A percentile compares a stretch with the other conserved stretches of the same genome.
phyloP scores from a whole-genome alignment of 2,113 vertebrate species.

The Miniopterus natalensis region DNA sequence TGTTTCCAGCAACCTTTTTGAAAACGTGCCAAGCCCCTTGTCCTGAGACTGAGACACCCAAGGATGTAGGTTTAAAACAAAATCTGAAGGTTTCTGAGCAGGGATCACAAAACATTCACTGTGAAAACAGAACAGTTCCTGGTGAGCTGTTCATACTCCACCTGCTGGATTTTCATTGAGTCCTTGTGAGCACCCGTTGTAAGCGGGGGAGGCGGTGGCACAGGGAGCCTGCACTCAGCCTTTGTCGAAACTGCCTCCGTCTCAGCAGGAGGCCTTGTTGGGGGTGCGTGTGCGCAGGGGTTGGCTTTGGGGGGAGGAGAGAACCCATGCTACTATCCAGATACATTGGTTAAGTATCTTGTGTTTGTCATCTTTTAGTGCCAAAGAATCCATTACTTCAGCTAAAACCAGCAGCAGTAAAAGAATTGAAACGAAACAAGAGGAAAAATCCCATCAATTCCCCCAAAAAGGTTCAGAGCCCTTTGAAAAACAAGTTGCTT shows the following conservation, averaged over 20 bases:
- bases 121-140: neutral
- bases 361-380: constrained; percentile 83
- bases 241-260: neutral
- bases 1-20: neutral
- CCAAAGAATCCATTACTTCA: constrained; percentile 92
- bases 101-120: neutral
- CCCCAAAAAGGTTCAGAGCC: constrained; percentile 91
- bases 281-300: accelerated
- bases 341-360: neutral
- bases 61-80: neutral
- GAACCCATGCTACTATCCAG: accelerated
- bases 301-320: neutral
- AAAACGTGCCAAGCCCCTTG: neutral
- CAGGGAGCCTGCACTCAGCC: neutral
- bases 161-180: neutral
- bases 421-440: constrained; percentile 92
- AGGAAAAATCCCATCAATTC: constrained; percentile 91
- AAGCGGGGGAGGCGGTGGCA: too few relatives aligned
- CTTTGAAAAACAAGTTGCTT: constrained; percentile 90
- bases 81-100: neutral
- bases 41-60: neutral
- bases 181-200: neutral
- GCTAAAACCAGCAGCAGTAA: constrained; percentile 89
- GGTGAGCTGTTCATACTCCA: neutral
- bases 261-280: neutral